phyloP scores from a whole-genome alignment of 2,888 invertebrate species.

The Schizaphis graminum region DNA sequence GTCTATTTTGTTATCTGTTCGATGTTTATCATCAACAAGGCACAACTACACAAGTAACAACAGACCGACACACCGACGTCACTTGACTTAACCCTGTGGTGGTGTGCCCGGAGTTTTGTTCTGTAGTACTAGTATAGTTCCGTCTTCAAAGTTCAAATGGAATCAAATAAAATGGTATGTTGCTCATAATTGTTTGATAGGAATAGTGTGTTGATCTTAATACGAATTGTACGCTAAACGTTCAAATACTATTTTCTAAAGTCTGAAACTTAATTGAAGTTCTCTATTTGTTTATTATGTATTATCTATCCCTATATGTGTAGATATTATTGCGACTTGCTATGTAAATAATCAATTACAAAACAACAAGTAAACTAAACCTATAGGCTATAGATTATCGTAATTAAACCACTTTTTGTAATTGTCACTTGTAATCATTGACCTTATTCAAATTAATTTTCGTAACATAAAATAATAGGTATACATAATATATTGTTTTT shows the following conservation, averaged over 20 bases:
- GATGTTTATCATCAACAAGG: neutral
- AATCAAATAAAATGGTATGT: neutral
- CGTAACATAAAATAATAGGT: neutral
- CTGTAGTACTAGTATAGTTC: neutral
- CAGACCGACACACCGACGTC: neutral
- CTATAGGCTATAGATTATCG: neutral
- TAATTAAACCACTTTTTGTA: neutral
- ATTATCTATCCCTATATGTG: neutral
- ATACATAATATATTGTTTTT: neutral
- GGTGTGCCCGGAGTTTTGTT: no score
- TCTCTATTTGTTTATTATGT: neutral
- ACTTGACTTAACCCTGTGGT: no score
- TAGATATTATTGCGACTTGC: neutral
- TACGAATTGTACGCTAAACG: neutral
- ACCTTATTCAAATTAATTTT: neutral
- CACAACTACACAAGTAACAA: neutral
- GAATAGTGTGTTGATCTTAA: neutral
- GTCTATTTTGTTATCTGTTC: conserved; percentile 4
- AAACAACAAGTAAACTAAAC: neutral
- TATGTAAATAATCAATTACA: neutral
- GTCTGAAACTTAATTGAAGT: neutral
- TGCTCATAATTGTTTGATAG: neutral
- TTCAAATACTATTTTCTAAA: neutral
- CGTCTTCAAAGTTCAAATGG: neutral
- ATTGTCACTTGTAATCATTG: neutral